phyloP scores from a whole-genome alignment of 2,113 vertebrate species.

The Microtus oregoni region DNA sequence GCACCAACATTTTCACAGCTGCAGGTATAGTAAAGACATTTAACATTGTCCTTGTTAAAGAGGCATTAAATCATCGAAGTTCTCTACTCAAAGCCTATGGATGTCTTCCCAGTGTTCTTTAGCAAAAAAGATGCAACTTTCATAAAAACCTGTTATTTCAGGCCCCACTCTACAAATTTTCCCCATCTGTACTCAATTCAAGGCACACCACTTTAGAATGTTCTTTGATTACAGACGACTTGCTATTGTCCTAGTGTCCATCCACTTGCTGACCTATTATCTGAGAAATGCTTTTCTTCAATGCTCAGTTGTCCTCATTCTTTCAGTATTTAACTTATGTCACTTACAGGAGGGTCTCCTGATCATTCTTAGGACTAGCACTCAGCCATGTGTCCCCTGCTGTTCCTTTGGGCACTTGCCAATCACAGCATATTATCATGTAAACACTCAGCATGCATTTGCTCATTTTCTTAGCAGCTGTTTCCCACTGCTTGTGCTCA shows the following conservation, averaged over 20 bases:
- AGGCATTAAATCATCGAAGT: not conserved
- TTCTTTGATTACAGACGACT: not conserved
- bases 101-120: not conserved
- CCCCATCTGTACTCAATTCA: not conserved
- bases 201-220: rapidly evolving
- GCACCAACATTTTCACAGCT: not conserved
- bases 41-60: not conserved
- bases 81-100: not conserved
- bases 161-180: not conserved
- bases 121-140: not conserved
- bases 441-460: not conserved
- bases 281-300: not conserved
- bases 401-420: not conserved
- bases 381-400: too few species aligned
- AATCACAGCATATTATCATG: not conserved
- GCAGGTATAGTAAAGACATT: not conserved
- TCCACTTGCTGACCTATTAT: not conserved
- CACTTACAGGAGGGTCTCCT: not conserved
- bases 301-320: not conserved
- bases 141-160: not conserved
- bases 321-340: not conserved
- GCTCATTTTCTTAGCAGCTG: not conserved
- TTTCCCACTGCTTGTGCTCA: not conserved
- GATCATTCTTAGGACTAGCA: not conserved
- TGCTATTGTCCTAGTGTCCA: not conserved